Percentiles rank a stretch among this genome's conserved stretches.
phyloP scores from a whole-genome alignment of 92 coral and sea anemone genomes.

The Paragorgia papillata region DNA sequence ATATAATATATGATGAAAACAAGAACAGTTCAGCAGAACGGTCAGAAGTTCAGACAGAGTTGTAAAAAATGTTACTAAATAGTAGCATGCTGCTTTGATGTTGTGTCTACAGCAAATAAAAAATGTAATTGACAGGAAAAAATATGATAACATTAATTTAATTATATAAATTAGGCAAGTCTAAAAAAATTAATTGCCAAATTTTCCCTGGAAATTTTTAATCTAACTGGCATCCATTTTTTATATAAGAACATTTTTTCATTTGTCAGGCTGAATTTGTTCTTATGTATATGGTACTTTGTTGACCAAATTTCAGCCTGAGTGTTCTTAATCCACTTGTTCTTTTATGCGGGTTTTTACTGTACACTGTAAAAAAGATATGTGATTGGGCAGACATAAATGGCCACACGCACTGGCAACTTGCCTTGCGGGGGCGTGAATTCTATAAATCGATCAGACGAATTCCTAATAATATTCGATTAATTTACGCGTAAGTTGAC shows the following conservation, averaged over 20 bases:
- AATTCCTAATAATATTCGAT: no score
- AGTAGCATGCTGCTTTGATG: constrained; percentile 39
- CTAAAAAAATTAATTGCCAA: constrained; percentile 31
- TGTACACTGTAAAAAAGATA: no score
- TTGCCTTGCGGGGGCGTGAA: no score
- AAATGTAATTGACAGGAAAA: constrained; percentile 41
- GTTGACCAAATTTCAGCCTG: constrained; percentile 35
- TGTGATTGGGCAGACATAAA: no score
- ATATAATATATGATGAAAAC: constrained; percentile 45
- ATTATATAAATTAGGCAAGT: constrained; percentile 12
- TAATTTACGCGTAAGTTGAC: no score
- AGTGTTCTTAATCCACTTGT: constrained; percentile 43
- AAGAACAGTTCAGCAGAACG: constrained; percentile 57
- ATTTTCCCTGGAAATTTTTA: constrained; percentile 4
- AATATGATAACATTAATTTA: constrained; percentile 29
- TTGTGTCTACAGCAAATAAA: constrained; percentile 54
- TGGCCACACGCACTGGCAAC: no score
- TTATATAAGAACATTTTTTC: constrained; percentile 11
- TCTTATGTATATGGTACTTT: constrained; percentile 37
- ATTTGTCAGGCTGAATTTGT: constrained; percentile 45
- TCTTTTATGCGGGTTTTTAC: not conserved
- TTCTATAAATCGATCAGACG: no score
- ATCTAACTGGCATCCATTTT: constrained; percentile 17
- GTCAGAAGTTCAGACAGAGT: constrained; percentile 51
- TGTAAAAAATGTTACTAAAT: constrained; percentile 46